A percentile compares a stretch with the other conserved stretches of the same genome.
Conservation (phyloP, 2,797 vertebrate species). For the Diglossa cyanea region DNA sequence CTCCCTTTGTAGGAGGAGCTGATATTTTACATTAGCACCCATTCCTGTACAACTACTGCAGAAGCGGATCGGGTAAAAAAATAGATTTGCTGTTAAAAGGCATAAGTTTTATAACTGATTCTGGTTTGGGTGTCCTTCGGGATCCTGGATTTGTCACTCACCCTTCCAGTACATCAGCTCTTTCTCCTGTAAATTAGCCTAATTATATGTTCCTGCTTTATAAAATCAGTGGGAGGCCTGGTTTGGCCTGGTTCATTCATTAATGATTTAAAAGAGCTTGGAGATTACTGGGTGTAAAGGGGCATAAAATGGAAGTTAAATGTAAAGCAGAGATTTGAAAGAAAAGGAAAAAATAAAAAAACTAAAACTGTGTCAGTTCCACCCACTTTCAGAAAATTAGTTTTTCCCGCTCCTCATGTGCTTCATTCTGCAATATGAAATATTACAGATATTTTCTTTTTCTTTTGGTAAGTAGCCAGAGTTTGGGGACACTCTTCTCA, state of each 20-base stretch:
- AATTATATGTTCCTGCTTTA: constrained; percentile 30
- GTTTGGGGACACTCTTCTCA: not conserved
- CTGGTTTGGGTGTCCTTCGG: not conserved
- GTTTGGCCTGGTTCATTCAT: constrained; percentile 29
- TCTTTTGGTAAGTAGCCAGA: not conserved
- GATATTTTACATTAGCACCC: not conserved
- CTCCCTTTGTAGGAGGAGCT: not conserved
- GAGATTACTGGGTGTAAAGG: not conserved
- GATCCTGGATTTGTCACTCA: constrained; percentile 7
- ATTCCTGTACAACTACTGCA: not conserved
- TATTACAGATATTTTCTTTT: not conserved
- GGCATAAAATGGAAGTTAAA: not conserved
- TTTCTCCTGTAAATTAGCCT: constrained; percentile 30
- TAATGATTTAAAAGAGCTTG: constrained; percentile 42
- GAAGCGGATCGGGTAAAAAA: not conserved
- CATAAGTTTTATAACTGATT: not conserved
- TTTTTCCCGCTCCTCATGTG: not conserved
- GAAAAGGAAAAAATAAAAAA: not conserved
- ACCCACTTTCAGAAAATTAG: not conserved
- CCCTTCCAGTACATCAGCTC: not conserved
- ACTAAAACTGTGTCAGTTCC: not conserved
- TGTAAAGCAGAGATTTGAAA: not conserved
- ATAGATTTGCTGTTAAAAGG: not conserved
- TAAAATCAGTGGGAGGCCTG: constrained; percentile 15
- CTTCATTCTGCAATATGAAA: not conserved